phyloP scores from a whole-genome alignment of 2,888 invertebrate genomes.

The Phoenoteleia sp. region DNA sequence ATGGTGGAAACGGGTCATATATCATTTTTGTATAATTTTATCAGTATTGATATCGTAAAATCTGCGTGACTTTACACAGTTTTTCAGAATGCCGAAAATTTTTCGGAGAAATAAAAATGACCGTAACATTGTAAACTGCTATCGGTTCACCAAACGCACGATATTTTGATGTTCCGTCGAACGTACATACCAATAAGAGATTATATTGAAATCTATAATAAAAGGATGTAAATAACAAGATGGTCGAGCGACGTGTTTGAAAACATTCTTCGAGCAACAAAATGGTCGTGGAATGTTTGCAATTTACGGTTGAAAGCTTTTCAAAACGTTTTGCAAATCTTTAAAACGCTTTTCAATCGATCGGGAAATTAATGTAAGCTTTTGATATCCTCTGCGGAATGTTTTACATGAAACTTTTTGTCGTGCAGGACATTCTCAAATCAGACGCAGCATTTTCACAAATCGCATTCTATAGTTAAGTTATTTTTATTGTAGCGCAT shows the following conservation, averaged over 20 bases:
- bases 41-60: background rate
- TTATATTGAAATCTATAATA: slow-evolving; percentile 30
- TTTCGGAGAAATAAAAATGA: background rate
- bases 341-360: slow-evolving; percentile 15
- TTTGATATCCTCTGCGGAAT: slow-evolving; percentile 1
- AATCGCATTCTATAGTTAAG: background rate
- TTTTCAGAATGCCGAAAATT: background rate
- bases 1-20: no score
- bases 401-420: no score
- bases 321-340: background rate
- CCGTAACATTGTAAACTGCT: background rate
- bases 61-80: background rate
- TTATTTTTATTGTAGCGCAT: background rate
- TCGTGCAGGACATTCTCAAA: no score
- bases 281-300: background rate
- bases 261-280: slow-evolving; percentile 7
- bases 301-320: slow-evolving; percentile 6
- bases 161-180: slow-evolving; percentile 7
- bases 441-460: no score
- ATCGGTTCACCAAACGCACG: background rate
- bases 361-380: slow-evolving; percentile 18
- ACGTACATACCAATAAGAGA: slow-evolving; percentile 10
- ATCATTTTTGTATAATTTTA: no score
- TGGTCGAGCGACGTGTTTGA: slow-evolving; percentile 4
- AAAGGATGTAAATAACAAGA: slow-evolving; percentile 26